Evolutionary conservation across 64 coral and sea anemone species (phyloP).

Genomic region (Cladopsammia gracilis): DNA sequence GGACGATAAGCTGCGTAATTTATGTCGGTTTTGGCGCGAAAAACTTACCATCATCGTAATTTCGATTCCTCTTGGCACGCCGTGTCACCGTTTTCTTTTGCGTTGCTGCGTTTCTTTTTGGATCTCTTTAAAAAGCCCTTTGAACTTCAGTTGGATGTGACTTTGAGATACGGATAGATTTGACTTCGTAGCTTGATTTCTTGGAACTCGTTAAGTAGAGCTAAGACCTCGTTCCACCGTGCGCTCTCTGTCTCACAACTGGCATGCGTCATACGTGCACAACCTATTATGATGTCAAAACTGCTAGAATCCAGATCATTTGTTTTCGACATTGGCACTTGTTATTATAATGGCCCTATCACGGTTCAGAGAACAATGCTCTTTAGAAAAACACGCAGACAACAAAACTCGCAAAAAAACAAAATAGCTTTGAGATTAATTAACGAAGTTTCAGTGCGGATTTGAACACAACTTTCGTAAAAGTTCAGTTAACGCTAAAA

Average conservation of each 20-base stretch:
- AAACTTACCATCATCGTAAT: slow-evolving; percentile 44
- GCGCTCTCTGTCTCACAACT: not conserved
- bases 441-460: not conserved
- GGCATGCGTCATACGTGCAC: slow-evolving; percentile 1
- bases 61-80: not conserved
- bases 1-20: not conserved
- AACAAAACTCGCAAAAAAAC: not conserved
- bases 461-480: not conserved
- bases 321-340: slow-evolving; percentile 2
- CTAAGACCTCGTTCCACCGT: not conserved
- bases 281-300: slow-evolving; percentile 61
- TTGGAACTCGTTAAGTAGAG: not conserved
- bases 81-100: not conserved
- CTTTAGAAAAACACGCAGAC: slow-evolving; percentile 16
- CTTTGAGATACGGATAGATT: not conserved
- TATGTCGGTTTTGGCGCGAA: slow-evolving; percentile 19
- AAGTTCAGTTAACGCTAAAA: not conserved
- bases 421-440: slow-evolving; percentile 37
- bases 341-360: slow-evolving; percentile 28
- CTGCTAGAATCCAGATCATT: not conserved
- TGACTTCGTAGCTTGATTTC: not conserved
- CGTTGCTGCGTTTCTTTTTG: not conserved
- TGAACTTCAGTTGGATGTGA: not conserved
- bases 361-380: slow-evolving; percentile 24
- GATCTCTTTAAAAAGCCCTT: not conserved